Conservation (phyloP, 2,888 invertebrate genomes). For the Mellilla xanthometata region DNA sequence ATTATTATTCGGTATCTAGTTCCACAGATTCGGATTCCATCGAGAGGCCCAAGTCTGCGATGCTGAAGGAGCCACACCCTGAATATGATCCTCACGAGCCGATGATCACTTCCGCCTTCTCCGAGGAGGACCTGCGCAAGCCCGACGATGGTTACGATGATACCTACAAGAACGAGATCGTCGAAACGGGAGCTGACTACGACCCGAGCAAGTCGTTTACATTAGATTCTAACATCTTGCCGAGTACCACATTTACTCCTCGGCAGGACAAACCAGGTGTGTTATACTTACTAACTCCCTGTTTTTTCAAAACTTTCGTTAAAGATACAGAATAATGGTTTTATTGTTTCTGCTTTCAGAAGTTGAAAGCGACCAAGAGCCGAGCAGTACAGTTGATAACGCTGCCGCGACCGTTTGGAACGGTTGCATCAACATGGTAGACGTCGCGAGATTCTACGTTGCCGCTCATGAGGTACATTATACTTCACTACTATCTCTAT, state of each 20-base stretch:
- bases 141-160: slow-evolving; percentile 72
- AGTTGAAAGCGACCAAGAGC: slow-evolving; percentile 89
- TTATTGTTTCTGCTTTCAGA: slow-evolving; percentile 57
- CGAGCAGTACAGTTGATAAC: slow-evolving; percentile 88
- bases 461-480: slow-evolving; percentile 88
- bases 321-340: too few species aligned
- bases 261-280: slow-evolving; percentile 56
- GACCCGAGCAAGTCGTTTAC: slow-evolving; percentile 59
- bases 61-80: slow-evolving; percentile 70
- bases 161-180: slow-evolving; percentile 57
- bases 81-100: slow-evolving; percentile 78
- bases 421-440: slow-evolving; percentile 94
- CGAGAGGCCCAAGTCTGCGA: slow-evolving; percentile 74
- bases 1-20: slow-evolving; percentile 44
- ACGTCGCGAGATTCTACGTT: slow-evolving; percentile 93
- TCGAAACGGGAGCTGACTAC: slow-evolving; percentile 52
- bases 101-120: slow-evolving; percentile 77
- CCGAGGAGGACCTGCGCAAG: slow-evolving; percentile 72
- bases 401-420: slow-evolving; percentile 86
- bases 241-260: slow-evolving; percentile 43
- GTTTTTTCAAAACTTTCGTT: too few species aligned
- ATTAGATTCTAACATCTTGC: slow-evolving; percentile 50
- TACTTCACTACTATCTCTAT: neutral
- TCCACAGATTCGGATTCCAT: slow-evolving; percentile 74
- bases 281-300: too few species aligned